phyloP scores from a whole-genome alignment of 2,888 invertebrate species.

The Cantharis rufa region DNA sequence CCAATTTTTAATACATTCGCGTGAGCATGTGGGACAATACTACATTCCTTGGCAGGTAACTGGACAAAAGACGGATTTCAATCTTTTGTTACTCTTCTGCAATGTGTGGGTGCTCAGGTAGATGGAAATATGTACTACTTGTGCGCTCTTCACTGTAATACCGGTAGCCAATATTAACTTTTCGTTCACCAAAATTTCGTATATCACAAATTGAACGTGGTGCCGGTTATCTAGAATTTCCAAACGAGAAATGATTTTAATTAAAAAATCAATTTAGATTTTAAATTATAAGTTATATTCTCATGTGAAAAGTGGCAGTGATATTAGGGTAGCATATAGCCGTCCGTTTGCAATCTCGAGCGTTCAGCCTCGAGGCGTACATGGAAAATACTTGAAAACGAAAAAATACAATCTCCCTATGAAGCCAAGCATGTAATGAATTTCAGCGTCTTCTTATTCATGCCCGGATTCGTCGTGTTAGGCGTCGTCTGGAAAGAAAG shows the following conservation, averaged over 20 bases:
- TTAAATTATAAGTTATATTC: not conserved
- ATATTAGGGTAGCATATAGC: not conserved
- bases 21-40: constrained; percentile 46
- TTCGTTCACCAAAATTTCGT: not conserved
- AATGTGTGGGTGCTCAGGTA: constrained; percentile 55
- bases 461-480: constrained; percentile 23
- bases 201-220: not conserved
- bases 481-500: constrained; percentile 20
- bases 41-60: constrained; percentile 51
- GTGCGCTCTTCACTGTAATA: constrained; percentile 27
- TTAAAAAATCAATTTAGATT: not conserved
- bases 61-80: constrained; percentile 53
- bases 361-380: constrained; percentile 41
- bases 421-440: constrained; percentile 56
- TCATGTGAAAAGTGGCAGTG: not conserved
- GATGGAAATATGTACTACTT: constrained; percentile 41
- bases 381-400: constrained; percentile 47
- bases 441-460: constrained; percentile 50
- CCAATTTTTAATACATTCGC: constrained; percentile 50
- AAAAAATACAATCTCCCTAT: constrained; percentile 55
- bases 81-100: constrained; percentile 50
- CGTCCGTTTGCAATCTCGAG: constrained; percentile 28
- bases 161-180: constrained; percentile 10
- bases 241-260: not conserved
- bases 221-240: no score